Base-by-base conservation (phyloP, 2,797 vertebrate genomes). In the Acanthis flammea region DNA sequence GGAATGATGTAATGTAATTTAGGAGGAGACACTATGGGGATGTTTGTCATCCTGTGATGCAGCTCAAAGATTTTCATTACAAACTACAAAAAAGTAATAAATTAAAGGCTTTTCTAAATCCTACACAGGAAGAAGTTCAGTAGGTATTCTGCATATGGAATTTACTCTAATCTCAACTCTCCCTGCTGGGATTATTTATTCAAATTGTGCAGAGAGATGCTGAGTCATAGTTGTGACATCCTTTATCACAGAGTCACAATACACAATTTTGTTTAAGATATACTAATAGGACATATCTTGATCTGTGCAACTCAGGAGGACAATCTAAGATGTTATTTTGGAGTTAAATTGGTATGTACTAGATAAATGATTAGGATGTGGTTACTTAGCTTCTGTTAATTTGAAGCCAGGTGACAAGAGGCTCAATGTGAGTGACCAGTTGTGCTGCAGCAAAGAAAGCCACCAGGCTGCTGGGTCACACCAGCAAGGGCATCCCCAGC, bases 141-240 rank as follows among this genome's bases (percentile, higher is more conserved):
- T 19, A 60, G 61, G 35, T 67, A 47, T 61, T 77, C 28, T 67
- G 58, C 88, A 87, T 68, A 55, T 85, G 57, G 53, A 71, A 94
- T 94, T 96, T 71, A 45, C 62, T 83, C 39, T 51, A 31, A 12
- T 30, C 61, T 90, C 86, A 85, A 55, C 47, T 86, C 7, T 6
- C 75, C 45, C 62, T 90, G 55, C 61, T 76, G 33, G 47, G 81
- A 83, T 86, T 88, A 37, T 70, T 94, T 86, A 88, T 67, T 95
- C 54, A 85, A 62, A 73, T 80, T 66, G 39, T 73, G 47, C 48
- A 67, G 66, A 48, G 70, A 85, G 41, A 54, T 88, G 72, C 62
- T 7, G 35, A 51, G 76, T 87, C 70, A 41, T 47, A 73, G 61
- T 50, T 66, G 39, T 78, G 48, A 63, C 3, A 2, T 60, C 41